A percentile compares a stretch with the other conserved stretches of the same genome.
phyloP scores from a whole-genome alignment of 1,140 invertebrate genomes.

The Drosophila mayri region DNA sequence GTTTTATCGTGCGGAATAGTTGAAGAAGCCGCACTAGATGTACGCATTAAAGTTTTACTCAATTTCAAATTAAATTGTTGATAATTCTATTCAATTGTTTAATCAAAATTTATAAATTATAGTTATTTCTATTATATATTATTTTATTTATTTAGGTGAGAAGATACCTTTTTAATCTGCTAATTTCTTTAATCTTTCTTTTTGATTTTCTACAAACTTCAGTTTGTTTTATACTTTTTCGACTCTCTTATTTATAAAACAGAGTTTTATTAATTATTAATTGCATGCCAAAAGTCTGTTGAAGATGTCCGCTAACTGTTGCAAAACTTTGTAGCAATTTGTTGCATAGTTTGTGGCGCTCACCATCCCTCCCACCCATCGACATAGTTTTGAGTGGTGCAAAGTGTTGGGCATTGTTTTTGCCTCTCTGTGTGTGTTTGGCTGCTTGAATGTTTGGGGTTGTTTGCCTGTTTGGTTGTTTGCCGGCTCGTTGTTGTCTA shows the following conservation, averaged over 20 bases:
- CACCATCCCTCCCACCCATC: neutral
- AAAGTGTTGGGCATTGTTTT: slow-evolving; percentile 34
- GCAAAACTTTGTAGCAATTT: slow-evolving; percentile 37
- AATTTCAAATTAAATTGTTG: neutral
- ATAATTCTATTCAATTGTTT: slow-evolving; percentile 20
- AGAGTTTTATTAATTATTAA: slow-evolving; percentile 38
- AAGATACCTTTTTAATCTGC: slow-evolving; percentile 1
- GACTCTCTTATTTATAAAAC: slow-evolving; percentile 17
- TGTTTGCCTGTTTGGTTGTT: slow-evolving; percentile 19
- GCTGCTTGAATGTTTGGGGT: neutral
- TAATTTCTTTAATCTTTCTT: neutral
- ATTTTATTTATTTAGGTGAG: too few relatives aligned
- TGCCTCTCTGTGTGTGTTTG: slow-evolving; percentile 2
- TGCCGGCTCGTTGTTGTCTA: slow-evolving; percentile 33
- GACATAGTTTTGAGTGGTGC: slow-evolving; percentile 31
- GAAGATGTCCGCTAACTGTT: slow-evolving; percentile 40
- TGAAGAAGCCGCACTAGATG: neutral
- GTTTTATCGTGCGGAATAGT: slow-evolving; percentile 23
- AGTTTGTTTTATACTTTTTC: neutral
- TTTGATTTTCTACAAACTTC: neutral
- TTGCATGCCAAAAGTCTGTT: slow-evolving; percentile 27
- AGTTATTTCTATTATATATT: too few relatives aligned
- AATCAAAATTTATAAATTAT: too few relatives aligned
- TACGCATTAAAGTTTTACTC: neutral
- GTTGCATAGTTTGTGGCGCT: slow-evolving; percentile 36